phyloP scores from a whole-genome alignment of 37 sponge, comb jelly and placozoan species.

The Petrosia ficiformis region DNA sequence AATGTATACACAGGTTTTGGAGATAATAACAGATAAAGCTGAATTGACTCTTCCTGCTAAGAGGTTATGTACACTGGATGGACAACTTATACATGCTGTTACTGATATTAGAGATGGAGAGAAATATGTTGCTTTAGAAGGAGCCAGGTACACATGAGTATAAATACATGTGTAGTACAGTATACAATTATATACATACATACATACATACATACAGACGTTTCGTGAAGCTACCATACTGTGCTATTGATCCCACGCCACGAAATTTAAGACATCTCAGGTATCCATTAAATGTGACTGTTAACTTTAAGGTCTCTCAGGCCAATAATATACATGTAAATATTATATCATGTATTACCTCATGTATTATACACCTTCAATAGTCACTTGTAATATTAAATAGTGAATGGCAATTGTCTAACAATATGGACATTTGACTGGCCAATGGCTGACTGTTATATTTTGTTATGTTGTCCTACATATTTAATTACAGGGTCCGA shows the following conservation, averaged over 20 bases:
- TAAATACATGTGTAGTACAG: not conserved
- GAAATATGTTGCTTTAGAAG: conserved; percentile 73
- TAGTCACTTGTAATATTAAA: too few species aligned
- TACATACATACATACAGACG: conserved; percentile 12
- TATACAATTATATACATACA: not conserved
- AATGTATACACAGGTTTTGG: conserved; percentile 31
- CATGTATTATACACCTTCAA: too few species aligned
- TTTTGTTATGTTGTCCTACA: too few species aligned
- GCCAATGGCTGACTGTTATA: too few species aligned
- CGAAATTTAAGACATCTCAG: not conserved
- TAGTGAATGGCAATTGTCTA: too few species aligned
- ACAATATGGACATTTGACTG: too few species aligned
- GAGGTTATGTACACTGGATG: conserved; percentile 64
- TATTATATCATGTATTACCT: too few species aligned
- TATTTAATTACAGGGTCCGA: too few species aligned
- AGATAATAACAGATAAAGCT: conserved; percentile 58
- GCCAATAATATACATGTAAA: too few species aligned
- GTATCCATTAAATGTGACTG: not conserved
- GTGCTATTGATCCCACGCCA: conserved; percentile 20
- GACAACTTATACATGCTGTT: conserved; percentile 33
- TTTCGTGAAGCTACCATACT: conserved; percentile 59
- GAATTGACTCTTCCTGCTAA: conserved; percentile 68
- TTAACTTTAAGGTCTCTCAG: not conserved
- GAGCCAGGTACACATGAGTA: conserved; percentile 28
- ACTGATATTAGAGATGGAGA: conserved; percentile 53